Conservation (phyloP, 2,113 vertebrate genomes). For the Dryoscopus gambensis region DNA sequence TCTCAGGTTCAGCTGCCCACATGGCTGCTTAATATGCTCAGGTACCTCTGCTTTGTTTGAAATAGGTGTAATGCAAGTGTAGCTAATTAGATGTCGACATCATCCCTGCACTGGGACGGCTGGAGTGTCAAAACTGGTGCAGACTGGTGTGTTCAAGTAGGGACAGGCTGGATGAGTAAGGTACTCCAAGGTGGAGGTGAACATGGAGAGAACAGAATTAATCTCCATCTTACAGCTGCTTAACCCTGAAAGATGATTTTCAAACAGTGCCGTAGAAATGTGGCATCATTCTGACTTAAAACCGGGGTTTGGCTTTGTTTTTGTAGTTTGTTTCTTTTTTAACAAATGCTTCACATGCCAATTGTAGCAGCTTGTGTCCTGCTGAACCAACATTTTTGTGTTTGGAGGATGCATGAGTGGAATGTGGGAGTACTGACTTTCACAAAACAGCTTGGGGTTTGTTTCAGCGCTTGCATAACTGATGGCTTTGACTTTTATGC, state of each 20-base stretch:
- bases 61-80: not conserved
- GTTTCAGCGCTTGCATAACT: not conserved
- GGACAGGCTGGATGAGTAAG: not conserved
- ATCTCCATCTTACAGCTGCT: not conserved
- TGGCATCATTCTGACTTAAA: not conserved
- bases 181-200: not conserved
- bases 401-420: constrained; percentile 10
- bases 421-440: constrained; percentile 51
- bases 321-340: not conserved
- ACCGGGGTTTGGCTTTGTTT: not conserved
- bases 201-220: not conserved
- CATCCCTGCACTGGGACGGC: not conserved
- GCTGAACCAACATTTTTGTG: constrained; percentile 42
- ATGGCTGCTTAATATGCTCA: not conserved
- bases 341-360: not conserved
- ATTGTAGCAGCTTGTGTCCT: not conserved
- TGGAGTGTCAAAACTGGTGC: not conserved
- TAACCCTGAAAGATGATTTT: not conserved
- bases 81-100: not conserved
- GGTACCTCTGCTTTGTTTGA: not conserved
- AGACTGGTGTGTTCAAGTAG: not conserved
- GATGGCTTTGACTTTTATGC: not conserved
- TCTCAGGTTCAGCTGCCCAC: not conserved
- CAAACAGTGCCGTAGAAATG: not conserved
- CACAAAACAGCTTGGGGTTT: constrained; percentile 2